Evolutionary conservation across 2,888 invertebrate genomes (phyloP), one percentile per base, ranked within the genome.

Genomic region (Parasteatoda lunata): DNA sequence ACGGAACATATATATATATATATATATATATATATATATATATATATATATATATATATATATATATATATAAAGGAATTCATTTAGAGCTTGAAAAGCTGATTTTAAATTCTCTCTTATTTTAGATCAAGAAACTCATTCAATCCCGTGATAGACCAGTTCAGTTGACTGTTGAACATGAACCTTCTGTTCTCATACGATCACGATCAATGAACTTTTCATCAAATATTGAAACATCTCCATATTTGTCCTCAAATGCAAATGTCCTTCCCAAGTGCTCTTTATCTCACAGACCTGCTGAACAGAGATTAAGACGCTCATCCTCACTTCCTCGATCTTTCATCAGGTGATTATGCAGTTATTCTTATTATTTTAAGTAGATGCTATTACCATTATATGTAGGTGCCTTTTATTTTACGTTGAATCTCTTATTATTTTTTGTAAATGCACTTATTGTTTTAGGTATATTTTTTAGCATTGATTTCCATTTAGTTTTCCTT

Each of bases 141-240:
- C 89, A 91, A 75, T 90, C 91, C 77, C 89, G 91, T 6, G 90
- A 89, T 79, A 90, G 91, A 73, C 88, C 90, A 4, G 89, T 92
- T 70, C 93, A 96, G 94, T 92, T 97, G 88, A 97, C 97, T 4
- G 96, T 97, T 90, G 97, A 97, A 92, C 96, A 97, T 91, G 96
- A 96, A 91, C 96, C 97, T 9, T 95, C 96, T 89, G 94, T 95
- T 64, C 92, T 95, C 71, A 93, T 94, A 89, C 93, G 94, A 86
- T 89, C 91, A 49, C 93, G 94, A 82, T 92, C 92, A n/a, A 79
- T 85, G 84, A 80, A 89, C 48, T 90, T 88, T 76, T 84, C 76
- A 5, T 89, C 84, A 6, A 82, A 80, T 15, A 48, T 86, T 54
- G 78, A 81, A 68, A 49, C 77, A 15, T 64, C 77, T 47, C 73